These are phyloP conservation scores for Phalanger gymnotis DNA, from an alignment of 2,797 vertebrate genomes.

Conservation along the genomic window DNA sequence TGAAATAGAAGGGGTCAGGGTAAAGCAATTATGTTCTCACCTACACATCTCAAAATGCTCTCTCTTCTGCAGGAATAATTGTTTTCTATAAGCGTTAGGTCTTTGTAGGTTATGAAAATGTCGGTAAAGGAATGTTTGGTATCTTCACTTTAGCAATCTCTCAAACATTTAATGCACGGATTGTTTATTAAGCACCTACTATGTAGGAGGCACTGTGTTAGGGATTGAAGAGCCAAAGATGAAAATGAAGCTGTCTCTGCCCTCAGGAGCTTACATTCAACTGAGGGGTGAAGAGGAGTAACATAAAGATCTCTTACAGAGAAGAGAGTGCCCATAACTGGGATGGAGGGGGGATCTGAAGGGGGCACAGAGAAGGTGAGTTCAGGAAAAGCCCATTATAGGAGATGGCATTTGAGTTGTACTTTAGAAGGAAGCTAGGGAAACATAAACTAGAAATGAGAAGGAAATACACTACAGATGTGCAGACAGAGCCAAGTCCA, in stretches of 20 bases:
- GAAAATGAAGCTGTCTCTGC: not conserved
- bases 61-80: constrained; percentile 20
- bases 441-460: not conserved
- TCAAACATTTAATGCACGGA: not conserved
- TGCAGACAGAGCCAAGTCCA: not conserved
- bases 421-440: not conserved
- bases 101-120: not conserved
- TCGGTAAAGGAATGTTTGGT: not conserved
- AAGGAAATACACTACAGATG: not conserved
- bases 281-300: not conserved
- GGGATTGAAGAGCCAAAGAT: not conserved
- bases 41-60: constrained; percentile 23
- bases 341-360: no score
- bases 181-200: constrained; percentile 1
- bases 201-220: not conserved
- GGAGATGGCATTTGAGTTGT: not conserved
- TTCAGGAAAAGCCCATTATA: not conserved
- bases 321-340: not conserved
- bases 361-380: not conserved
- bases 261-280: not conserved
- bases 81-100: constrained; percentile 6
- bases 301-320: not conserved
- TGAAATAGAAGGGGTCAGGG: constrained; percentile 24
- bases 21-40: constrained; percentile 23
- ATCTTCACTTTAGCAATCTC: not conserved